These are phyloP conservation scores for Sphinx pinastri DNA, from an alignment of 2,888 invertebrate species.

Conservation along the genomic window DNA sequence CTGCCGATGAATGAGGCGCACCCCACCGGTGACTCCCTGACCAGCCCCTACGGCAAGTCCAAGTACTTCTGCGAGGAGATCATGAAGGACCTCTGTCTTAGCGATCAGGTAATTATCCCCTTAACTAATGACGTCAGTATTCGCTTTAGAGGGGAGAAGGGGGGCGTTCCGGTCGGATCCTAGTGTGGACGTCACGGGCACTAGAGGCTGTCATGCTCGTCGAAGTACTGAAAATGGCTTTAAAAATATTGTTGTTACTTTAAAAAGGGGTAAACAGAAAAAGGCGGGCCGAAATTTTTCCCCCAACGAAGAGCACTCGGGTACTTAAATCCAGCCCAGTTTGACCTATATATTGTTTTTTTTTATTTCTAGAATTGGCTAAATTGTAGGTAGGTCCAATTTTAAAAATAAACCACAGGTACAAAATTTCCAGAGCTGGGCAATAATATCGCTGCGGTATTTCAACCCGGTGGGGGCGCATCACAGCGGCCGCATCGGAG, in stretches of 20 bases:
- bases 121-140: background rate
- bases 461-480: conserved; percentile 99
- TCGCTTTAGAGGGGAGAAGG: background rate
- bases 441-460: conserved; percentile 92
- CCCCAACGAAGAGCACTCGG: no score
- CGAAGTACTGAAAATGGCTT: no score
- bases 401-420: background rate
- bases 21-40: conserved; percentile 91
- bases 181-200: no score
- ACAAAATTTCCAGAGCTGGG: conserved; percentile 85
- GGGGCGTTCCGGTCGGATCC: no score
- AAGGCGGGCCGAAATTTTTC: no score
- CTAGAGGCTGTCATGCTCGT: no score
- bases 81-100: conserved; percentile 91
- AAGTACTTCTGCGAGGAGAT: conserved; percentile 98
- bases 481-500: conserved; percentile 93
- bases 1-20: conserved; percentile 94
- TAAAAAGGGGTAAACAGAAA: no score
- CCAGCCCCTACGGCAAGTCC: conserved; percentile 95
- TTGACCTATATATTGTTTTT: no score
- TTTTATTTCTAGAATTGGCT: no score
- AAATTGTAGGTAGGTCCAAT: no score
- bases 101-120: conserved; percentile 86
- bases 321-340: no score
- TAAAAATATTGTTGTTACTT: no score